Base-by-base conservation (phyloP, 2,113 vertebrate species). In the Datnioides undecimradiatus region DNA sequence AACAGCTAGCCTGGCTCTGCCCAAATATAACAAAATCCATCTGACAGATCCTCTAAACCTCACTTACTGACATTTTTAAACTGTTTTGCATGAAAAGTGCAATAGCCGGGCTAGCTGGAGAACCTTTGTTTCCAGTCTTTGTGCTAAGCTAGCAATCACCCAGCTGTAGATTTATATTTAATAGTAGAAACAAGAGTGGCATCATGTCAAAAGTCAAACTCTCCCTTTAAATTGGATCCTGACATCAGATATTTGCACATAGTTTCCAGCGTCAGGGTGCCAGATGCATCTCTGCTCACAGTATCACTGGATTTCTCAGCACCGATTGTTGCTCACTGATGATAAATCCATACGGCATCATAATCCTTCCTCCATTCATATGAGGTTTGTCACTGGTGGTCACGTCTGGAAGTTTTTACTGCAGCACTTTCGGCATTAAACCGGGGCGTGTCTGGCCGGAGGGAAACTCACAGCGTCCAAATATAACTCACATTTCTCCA, bases 341-440 rank as follows among this genome's bases (percentile, higher is more conserved):
- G 52, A 86, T 80, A 36, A 11, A 38, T 78, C 71, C 45, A 63
- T 63, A 54, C 51, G 80, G 73, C 34, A 73, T 73, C 58, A 27
- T 68, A 5, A 65, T 48, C 27, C 40, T 76, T 43, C 49, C 34
- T 46, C 64, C 70, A 27, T 79, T 72, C 80, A 65, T 84, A 63
- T 67, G 68, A 86, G 70, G 29, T 77, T 46, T 85, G 78, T 91
- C 70, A 84, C 73, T 80, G 62, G 66, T 62, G 85, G 83, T 91
- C 87, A 85, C 78, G 90, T 91, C 90, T 92, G 90, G 87, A 84
- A 69, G 76, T 76, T 92, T 93, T 93, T 88, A 90, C 70, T 87
- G 83, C 79, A 79, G 65, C 73, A 36, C 68, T 89, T 88, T 64
- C 77, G 58, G 58, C 59, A 72, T 84, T 90, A 84, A 80, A 75